Evolutionary conservation across 2,797 vertebrate genomes (phyloP), one percentile per base, ranked within the genome.

Genomic region (Todus mexicanus): DNA sequence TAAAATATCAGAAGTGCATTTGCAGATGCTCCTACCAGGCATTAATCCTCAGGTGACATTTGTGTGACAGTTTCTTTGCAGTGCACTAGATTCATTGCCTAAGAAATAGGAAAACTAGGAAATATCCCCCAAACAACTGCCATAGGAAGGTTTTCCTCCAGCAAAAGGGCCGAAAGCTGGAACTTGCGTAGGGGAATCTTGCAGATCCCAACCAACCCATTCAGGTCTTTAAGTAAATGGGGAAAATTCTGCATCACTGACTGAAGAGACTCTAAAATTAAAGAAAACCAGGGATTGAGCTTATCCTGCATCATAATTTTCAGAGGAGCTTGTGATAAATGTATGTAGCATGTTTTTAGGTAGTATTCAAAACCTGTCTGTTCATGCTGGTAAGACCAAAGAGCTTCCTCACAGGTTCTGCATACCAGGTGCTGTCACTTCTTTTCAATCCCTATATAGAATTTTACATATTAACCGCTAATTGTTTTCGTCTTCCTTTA

Each of bases 401-500:
- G 78, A 68, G 14, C 47, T 79, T 89, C 73, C 53, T 83, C 65
- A 37, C 14, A 31, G 43, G 23, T 85, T 92, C 80, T 91, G 40
- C 92, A 83, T 66, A 54, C 23, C 4, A 4, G 21, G 50, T 73
- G 21, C 19, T 63, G 65, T 85, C 33, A 37, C 91, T 76, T 35
- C 63, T 48, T 66, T 78, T 82, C 87, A n/a, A 38, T 63, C 69
- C 33, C 42, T 51, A 5, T 25, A 27, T 14, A 21, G 7, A 77
- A 53, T 93, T 73, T 94, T 93, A 66, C 84, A 80, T 87, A 92
- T 95, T 85, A 92, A 70, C 60, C 0, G 0, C 51, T 82, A 79
- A 84, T 88, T 73, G 73, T 1, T 88, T 94, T 90, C 92, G 87
- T 80, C 87, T 93, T 68, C 73, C 72, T 84, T 85, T 87, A 77